Evolutionary conservation across 2,888 invertebrate species (phyloP).

Genomic region (Trichopria drosophilae): DNA sequence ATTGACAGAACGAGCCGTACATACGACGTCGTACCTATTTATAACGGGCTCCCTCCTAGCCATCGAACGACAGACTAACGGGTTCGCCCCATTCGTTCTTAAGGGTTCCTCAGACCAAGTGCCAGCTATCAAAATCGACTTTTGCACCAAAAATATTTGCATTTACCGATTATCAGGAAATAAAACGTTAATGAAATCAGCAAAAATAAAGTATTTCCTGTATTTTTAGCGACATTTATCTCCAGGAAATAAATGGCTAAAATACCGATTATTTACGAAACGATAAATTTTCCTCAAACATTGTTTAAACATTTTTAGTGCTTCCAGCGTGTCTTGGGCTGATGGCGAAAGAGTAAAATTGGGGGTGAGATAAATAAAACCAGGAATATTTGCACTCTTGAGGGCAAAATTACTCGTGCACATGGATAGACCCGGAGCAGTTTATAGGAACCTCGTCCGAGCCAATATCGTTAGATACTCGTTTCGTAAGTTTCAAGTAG

Average conservation of each 20-base stretch:
- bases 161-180: no score
- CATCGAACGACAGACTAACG: constrained; percentile 32
- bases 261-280: no score
- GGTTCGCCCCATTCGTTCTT: no score
- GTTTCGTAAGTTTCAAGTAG: constrained; percentile 57
- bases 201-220: no score
- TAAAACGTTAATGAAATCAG: no score
- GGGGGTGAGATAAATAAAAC: constrained; percentile 36
- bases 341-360: neutral
- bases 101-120: no score
- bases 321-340: no score
- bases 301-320: no score
- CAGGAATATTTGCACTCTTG: constrained; percentile 47
- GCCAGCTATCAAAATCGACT: neutral
- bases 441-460: constrained; percentile 37
- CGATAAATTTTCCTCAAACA: no score
- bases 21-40: constrained; percentile 24
- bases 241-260: no score
- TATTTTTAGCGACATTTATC: no score
- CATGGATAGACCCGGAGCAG: constrained; percentile 22
- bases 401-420: constrained; percentile 23
- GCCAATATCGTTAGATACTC: constrained; percentile 58
- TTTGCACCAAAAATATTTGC: constrained; percentile 6
- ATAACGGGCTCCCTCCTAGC: constrained; percentile 9
- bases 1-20: constrained; percentile 31